Percentiles rank a stretch among this genome's conserved stretches.
Conservation (phyloP, 2,113 vertebrate genomes). For the Chloropsis hardwickii region DNA sequence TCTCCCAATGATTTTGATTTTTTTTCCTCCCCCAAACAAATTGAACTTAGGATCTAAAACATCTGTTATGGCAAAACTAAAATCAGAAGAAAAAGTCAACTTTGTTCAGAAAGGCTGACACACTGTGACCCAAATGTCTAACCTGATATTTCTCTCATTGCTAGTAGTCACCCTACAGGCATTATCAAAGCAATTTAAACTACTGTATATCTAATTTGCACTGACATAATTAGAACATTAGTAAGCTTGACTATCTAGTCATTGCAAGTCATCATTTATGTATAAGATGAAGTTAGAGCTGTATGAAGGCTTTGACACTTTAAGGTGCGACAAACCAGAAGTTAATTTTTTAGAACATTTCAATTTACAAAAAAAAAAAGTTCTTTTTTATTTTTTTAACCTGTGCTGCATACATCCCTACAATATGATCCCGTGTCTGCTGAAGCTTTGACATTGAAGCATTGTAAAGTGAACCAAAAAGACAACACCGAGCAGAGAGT, state of each 20-base stretch:
- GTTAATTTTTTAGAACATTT: background rate
- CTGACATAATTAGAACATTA: slow-evolving; percentile 52
- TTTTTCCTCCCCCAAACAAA: background rate
- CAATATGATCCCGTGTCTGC: background rate
- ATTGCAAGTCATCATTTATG: background rate
- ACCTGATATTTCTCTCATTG: background rate
- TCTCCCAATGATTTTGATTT: background rate
- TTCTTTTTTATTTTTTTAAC: background rate
- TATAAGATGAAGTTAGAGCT: background rate
- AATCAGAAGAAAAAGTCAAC: slow-evolving; percentile 25
- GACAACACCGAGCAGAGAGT: background rate
- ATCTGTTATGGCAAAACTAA: background rate
- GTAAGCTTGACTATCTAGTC: slow-evolving; percentile 21
- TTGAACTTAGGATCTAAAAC: background rate
- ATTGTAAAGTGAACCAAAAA: slow-evolving; percentile 37
- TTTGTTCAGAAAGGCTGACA: background rate
- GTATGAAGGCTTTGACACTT: background rate
- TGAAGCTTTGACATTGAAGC: slow-evolving; percentile 34
- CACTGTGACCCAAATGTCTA: slow-evolving; percentile 22
- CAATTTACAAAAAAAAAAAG: background rate
- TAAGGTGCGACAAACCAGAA: background rate
- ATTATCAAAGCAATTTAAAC: slow-evolving; percentile 55
- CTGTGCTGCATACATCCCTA: background rate
- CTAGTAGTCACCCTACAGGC: slow-evolving; percentile 28
- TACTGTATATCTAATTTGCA: slow-evolving; percentile 15